Base-by-base conservation (phyloP, 2,113 vertebrate species). In the Microtus pennsylvanicus region DNA sequence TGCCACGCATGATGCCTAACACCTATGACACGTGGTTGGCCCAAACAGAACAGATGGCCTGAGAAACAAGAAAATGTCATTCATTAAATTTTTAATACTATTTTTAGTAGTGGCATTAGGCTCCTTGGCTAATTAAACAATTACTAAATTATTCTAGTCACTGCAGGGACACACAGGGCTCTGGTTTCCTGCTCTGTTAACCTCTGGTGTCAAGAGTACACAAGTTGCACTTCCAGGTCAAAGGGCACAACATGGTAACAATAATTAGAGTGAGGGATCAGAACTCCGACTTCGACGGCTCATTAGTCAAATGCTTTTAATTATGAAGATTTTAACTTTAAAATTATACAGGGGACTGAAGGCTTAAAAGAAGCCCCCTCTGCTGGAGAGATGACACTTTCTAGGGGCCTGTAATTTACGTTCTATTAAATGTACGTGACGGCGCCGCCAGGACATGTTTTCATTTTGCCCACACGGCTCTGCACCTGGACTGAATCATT, bases 121-220 rank as follows among this genome's bases (percentile, higher is more conserved):
- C 98, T 98, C 98, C 97, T 98, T 98, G 96, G 99, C 99, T 99
- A 99, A 99, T 99, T 99, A 99, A 94, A 98, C 99, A 98, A 99
- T 99, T 99, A 99, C 99, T 99, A 99, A 99, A 99, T 99, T 99
- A 99, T 98, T 98, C 98, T 98, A 98, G 98, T 98, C 98, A 98
- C 98, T 90, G 97, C 97, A 98, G 98, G 98, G 98, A 98, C 96
- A 93, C 96, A 96, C 96, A 94, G 92, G 98, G 98, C 99, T 99
- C 99, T 72, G 94, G 98, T 98, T 99, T 99, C 99, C 99, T 99
- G 99, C 98, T 98, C 98, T 97, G 96, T 98, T 99, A 99, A 99
- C 99, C 99, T 99, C 98, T 99, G 98, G 98, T 98, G 99, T 98
- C 98, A 98, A 98, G 90, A 98, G 98, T 98, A 98, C 98, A 98